phyloP scores from a whole-genome alignment of 2,797 vertebrate species.

The Emys orbicularis region DNA sequence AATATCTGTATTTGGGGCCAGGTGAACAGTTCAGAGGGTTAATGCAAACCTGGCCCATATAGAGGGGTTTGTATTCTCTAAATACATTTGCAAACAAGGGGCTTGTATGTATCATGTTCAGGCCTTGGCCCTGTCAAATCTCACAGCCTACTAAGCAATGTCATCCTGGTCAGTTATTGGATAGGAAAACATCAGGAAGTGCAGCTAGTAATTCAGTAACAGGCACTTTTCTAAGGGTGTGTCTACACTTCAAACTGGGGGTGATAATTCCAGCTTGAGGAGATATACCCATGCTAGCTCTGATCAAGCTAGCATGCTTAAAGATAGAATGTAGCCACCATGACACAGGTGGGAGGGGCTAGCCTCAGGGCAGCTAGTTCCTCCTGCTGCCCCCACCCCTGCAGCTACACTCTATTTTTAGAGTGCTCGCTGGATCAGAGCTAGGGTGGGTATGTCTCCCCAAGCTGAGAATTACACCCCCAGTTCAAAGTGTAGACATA shows the following conservation, averaged over 20 bases:
- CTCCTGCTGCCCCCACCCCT: too few species aligned
- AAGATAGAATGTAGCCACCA: not conserved
- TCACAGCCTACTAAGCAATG: not conserved
- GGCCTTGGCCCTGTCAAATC: not conserved
- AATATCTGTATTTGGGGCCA: constrained; percentile 4
- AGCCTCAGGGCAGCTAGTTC: too few species aligned
- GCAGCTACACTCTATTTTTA: not conserved
- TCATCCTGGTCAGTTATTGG: not conserved
- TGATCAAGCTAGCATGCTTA: not conserved
- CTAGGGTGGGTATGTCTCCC: not conserved
- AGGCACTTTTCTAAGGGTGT: not conserved
- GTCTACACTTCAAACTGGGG: not conserved
- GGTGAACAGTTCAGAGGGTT: constrained; percentile 13
- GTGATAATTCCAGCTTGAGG: not conserved
- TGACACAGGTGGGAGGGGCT: not conserved
- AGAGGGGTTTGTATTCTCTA: not conserved
- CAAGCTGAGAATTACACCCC: not conserved
- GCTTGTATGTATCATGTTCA: not conserved
- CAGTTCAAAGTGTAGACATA: not conserved
- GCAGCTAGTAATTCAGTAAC: not conserved
- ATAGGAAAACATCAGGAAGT: not conserved
- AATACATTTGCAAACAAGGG: rapidly evolving
- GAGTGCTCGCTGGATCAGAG: not conserved
- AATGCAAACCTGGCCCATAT: not conserved
- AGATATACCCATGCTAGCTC: not conserved